Base-by-base conservation (phyloP, 2,888 invertebrate species). In the Phlogophora meticulosa region DNA sequence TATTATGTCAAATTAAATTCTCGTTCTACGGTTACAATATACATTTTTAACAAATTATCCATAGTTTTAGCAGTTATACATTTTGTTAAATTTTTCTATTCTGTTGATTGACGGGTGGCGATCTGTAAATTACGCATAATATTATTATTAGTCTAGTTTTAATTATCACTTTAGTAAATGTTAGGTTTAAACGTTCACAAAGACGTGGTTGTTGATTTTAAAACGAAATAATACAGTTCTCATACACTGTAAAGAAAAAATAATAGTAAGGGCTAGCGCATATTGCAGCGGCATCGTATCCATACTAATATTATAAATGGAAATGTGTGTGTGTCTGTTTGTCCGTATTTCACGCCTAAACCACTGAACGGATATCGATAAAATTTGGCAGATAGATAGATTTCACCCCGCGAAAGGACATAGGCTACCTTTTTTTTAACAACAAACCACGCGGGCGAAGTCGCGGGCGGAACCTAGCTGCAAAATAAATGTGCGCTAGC, bases 161-260 rank as follows among this genome's bases (percentile, higher is more conserved):
- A 65, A 60, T 51, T 43, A 36, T 59, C 40, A 71, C 38, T 46
- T 63, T 46, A 56, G 34, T 59, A 46, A 46, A 22, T 49, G 17
- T 45, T 49, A 73, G 20, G 45, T 69, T 62, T 40, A 58, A 56
- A 40, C 7, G 48, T 76, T 64, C 40, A 72, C 64, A 67, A 74
- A 64, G 22, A 46, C 55, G 58, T 59, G 58, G 62, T 75, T 78
- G 62, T 72, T 73, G 22, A 51, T 57, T 72, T 52, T 55, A 0
- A 45, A 59, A 75, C 53, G 60, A 59, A 67, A 40, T 28, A 38
- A 42, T 17, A 28, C 28, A 28, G 13, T 49, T 17, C 45, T 42
- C 48, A 52, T 43, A 36, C 13, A 28, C 48, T 59, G 52, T 34
- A 17, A 43, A 22, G 1, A 9, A 38, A 22, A 20, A 68, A 51